Conservation (phyloP, 2,888 invertebrate species). For the Callosobruchus maculatus region DNA sequence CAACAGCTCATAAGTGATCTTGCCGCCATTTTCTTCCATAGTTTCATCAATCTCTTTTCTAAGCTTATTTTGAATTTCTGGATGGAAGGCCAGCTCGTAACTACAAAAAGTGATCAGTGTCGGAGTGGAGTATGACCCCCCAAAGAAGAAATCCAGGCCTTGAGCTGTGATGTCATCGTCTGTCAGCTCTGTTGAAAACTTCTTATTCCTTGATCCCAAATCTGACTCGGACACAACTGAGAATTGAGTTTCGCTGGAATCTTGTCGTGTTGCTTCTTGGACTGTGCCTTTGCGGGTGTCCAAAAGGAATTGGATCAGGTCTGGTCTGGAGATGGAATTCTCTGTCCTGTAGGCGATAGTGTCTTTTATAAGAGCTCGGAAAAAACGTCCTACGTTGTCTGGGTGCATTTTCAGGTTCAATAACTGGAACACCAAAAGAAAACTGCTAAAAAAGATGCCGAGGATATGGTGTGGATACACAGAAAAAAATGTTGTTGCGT, state of each 20-base stretch:
- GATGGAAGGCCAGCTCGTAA: slow-evolving; percentile 57
- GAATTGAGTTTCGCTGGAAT: slow-evolving; percentile 22
- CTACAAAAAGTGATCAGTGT: slow-evolving; percentile 51
- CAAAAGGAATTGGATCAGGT: slow-evolving; percentile 32
- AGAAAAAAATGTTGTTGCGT: too few relatives aligned
- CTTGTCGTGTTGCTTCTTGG: slow-evolving; percentile 13
- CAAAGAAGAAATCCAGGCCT: slow-evolving; percentile 52
- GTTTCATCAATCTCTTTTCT: slow-evolving; percentile 54
- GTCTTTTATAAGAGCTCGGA: slow-evolving; percentile 30
- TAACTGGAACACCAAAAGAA: slow-evolving; percentile 11
- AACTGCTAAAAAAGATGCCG: too few relatives aligned
- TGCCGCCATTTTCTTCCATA: slow-evolving; percentile 33
- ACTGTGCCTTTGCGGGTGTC: slow-evolving; percentile 39
- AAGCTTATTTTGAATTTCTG: slow-evolving; percentile 56
- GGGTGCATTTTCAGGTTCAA: slow-evolving; percentile 25
- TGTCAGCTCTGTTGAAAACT: slow-evolving; percentile 15
- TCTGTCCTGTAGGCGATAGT: slow-evolving; percentile 50
- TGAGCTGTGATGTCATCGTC: slow-evolving; percentile 56
- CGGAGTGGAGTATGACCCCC: slow-evolving; percentile 52
- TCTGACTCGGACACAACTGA: slow-evolving; percentile 25
- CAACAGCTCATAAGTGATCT: slow-evolving; percentile 47
- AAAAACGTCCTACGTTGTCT: slow-evolving; percentile 22
- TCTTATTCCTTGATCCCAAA: slow-evolving; percentile 8
- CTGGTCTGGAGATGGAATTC: slow-evolving; percentile 51
- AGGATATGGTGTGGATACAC: too few relatives aligned